phyloP scores from a whole-genome alignment of 2,888 invertebrate species.

The Nephrotoma flavescens region DNA sequence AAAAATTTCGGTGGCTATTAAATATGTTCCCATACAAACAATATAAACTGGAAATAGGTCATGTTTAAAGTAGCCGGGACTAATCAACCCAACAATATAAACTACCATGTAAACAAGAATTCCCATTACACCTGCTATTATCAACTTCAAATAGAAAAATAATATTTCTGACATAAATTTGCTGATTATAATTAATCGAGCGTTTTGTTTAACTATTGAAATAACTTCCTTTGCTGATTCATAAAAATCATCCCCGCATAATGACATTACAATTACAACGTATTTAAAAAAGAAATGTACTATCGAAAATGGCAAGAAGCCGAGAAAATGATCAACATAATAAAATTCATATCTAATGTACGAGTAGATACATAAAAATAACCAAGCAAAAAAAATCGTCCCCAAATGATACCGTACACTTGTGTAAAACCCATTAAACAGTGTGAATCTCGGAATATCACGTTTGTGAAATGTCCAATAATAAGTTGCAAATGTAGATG shows the following conservation, averaged over 20 bases:
- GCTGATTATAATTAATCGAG: not conserved
- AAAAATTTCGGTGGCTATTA: not conserved
- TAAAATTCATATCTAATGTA: not conserved
- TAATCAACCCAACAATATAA: not conserved
- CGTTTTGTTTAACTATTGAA: not conserved
- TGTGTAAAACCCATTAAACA: not conserved
- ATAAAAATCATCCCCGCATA: not conserved
- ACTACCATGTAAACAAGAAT: not conserved
- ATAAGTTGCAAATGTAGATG: not conserved
- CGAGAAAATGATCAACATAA: not conserved
- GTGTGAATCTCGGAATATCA: not conserved
- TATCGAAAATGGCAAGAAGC: not conserved
- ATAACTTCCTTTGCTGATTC: not conserved
- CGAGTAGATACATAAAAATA: not conserved
- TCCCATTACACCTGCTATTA: not conserved
- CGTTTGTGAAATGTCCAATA: slow-evolving; percentile 1
- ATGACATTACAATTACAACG: not conserved
- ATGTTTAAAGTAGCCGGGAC: not conserved
- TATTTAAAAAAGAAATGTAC: slow-evolving; percentile 1
- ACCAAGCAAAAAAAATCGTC: not conserved
- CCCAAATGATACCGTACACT: not conserved
- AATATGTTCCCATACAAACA: not conserved
- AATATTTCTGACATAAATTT: not conserved
- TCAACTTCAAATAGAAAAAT: not conserved
- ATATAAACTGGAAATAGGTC: not conserved